Base-by-base conservation (phyloP, 2,797 vertebrate species). In the Smutsia temminckii region DNA sequence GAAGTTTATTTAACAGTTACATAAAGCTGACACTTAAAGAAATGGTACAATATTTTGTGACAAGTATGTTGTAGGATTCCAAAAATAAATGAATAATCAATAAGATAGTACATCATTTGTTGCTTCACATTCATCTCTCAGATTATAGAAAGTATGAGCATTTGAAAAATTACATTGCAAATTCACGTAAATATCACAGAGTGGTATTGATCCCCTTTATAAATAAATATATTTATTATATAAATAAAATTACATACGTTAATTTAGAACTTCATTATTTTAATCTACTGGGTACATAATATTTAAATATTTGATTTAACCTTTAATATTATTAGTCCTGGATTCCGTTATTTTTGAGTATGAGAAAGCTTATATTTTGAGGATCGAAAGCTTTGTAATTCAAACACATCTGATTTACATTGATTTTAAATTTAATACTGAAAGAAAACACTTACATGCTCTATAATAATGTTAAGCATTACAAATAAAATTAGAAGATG, bases 401-500 rank as follows among this genome's bases (percentile, higher is more conserved):
- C 68, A 96, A 92, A 96, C 46, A 89, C 75, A 95, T 96, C 37
- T 93, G 16, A 88, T 96, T 97, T 96, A 96, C 96, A 96, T 95
- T 86, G 55, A 74, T 97, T 85, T 96, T 96, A 95, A 97, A 59
- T 91, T 96, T 98, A 96, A 49, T 21, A 88, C 79, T 57, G 75
- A 93, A 59, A 95, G 94, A 97, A 95, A 97, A 97, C 91, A 94
- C 93, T 98, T 97, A 93, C 92, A 95, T 87, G 91, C 57, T 92
- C 89, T 96, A 89, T 97, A 97, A 97, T 88, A 93, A 89, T 94
- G 92, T 97, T 97, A 97, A 93, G 66, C 83, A 95, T 88, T 92
- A 93, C 83, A 97, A 97, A 97, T 97, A 97, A 97, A 97, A 96
- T 96, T 94, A 95, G 71, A 97, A 97, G 97, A 97, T 91, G 80